Conservation (phyloP, 2,888 invertebrate genomes). For the Torymus aiolomorphi region DNA sequence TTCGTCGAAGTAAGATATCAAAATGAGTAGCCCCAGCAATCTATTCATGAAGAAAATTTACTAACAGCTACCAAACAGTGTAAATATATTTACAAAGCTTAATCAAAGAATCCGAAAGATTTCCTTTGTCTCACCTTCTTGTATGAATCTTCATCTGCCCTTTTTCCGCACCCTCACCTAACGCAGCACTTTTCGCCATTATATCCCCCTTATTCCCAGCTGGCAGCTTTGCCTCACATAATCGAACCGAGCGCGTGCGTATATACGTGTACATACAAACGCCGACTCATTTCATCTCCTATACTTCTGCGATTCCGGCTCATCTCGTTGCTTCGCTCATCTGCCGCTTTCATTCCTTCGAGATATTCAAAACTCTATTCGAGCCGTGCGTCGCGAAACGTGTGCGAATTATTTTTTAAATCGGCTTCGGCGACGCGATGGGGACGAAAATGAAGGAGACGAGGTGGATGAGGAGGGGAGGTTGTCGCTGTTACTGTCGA, state of each 20-base stretch:
- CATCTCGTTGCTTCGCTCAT: background rate
- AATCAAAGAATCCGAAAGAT: no score
- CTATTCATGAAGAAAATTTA: no score
- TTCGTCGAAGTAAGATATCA: no score
- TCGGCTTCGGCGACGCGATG: background rate
- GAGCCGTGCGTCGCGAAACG: constrained; percentile 12
- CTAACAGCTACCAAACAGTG: no score
- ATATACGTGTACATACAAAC: constrained; percentile 19
- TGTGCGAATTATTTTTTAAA: constrained; percentile 47
- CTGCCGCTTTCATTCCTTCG: background rate
- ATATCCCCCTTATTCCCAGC: constrained; percentile 57
- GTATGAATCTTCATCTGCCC: constrained; percentile 1
- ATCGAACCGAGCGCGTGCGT: constrained; percentile 61
- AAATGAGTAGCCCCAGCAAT: no score
- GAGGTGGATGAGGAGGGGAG: background rate
- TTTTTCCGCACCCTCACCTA: background rate
- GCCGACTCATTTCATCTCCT: constrained; percentile 51
- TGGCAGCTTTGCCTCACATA: constrained; percentile 68
- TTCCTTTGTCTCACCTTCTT: no score
- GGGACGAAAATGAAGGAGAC: background rate
- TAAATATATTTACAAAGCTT: no score
- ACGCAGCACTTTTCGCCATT: constrained; percentile 54
- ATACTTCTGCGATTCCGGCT: constrained; percentile 6
- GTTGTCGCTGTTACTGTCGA: constrained; percentile 32
- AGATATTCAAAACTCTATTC: constrained; percentile 47